Percentiles rank a stretch among this genome's conserved stretches.
Evolutionary conservation across 2,797 vertebrate species (phyloP).

Genomic region (Molossus molossus): DNA sequence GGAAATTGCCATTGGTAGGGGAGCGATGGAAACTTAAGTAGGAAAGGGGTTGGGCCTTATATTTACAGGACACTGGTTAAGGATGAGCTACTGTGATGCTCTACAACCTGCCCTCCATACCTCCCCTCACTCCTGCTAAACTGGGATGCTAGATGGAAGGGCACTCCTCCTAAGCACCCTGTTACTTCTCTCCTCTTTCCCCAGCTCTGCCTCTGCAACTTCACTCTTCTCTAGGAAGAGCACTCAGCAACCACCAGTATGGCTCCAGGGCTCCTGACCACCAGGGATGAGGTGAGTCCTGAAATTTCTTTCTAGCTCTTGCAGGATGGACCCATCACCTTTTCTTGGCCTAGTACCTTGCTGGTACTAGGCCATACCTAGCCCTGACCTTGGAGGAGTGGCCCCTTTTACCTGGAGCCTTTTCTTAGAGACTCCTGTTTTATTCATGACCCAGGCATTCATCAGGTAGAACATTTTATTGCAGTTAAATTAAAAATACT

Average conservation of each 20-base stretch:
- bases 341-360: background rate
- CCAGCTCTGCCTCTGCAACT: constrained; percentile 22
- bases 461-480: background rate
- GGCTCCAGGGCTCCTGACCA: constrained; percentile 58
- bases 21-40: background rate
- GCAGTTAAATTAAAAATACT: constrained; percentile 5
- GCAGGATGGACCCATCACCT: background rate
- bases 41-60: background rate
- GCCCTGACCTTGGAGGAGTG: background rate
- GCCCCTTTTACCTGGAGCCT: background rate
- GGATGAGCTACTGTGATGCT: background rate
- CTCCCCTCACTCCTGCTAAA: background rate
- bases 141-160: background rate
- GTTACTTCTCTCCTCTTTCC: background rate
- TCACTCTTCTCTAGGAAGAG: constrained; percentile 2
- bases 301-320: background rate
- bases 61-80: background rate
- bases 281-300: constrained; percentile 51
- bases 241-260: background rate
- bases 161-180: background rate
- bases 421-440: background rate
- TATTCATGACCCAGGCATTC: background rate
- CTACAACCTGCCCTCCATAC: background rate
- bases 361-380: background rate
- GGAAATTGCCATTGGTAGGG: background rate